A percentile compares a stretch with the other conserved stretches of the same genome.
Conservation (phyloP, 1,140 invertebrate genomes). For the Pseudomyrmex pallidus region DNA sequence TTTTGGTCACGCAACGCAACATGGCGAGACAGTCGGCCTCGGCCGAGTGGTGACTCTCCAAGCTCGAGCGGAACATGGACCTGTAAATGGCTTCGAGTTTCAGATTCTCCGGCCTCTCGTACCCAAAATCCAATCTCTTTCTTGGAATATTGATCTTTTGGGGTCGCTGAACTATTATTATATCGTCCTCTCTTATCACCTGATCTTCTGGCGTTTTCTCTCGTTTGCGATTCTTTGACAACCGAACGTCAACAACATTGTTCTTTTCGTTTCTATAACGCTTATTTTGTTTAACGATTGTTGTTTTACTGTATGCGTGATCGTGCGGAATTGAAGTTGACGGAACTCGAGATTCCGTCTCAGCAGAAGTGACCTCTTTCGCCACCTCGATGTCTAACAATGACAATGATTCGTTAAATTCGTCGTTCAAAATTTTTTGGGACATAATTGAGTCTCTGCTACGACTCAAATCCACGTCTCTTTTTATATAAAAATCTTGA, state of each 20-base stretch:
- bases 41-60: conserved; percentile 85
- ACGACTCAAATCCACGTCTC: background rate
- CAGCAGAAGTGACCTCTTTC: background rate
- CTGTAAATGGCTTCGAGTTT: conserved; percentile 86
- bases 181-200: conserved; percentile 41
- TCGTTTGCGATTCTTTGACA: conserved; percentile 42
- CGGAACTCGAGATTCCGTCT: background rate
- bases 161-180: background rate
- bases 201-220: conserved; percentile 79
- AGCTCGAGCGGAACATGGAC: conserved; percentile 82
- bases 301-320: no score
- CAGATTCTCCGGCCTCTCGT: conserved; percentile 77
- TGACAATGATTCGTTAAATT: conserved; percentile 35
- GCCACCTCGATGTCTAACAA: conserved; percentile 15
- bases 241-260: background rate
- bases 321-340: background rate
- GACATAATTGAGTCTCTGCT: no score
- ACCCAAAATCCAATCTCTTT: conserved; percentile 51
- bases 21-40: conserved; percentile 87
- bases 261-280: background rate
- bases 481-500: conserved; percentile 77
- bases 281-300: no score
- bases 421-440: conserved; percentile 38
- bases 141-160: background rate
- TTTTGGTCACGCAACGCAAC: conserved; percentile 85